These are phyloP conservation scores for Paramacrobiotus metropolitanus DNA, from an alignment of 1,140 invertebrate species.

Conservation along the genomic window DNA sequence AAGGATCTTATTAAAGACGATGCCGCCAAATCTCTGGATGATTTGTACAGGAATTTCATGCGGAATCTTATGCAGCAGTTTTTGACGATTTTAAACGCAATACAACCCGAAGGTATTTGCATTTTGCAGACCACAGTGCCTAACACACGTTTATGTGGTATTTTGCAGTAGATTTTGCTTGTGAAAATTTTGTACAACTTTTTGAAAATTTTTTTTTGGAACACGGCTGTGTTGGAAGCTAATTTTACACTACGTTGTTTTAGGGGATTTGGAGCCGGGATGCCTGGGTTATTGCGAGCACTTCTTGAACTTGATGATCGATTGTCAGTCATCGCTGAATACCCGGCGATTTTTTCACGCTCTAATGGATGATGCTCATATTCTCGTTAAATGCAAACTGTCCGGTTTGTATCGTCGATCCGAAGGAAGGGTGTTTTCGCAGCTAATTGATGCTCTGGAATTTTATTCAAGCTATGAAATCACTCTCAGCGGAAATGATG, in stretches of 20 bases:
- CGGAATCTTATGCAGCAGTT: slow-evolving; percentile 74
- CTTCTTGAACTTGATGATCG: slow-evolving; percentile 84
- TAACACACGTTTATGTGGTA: too few species aligned
- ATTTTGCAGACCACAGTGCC: too few species aligned
- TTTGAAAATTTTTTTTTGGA: too few species aligned
- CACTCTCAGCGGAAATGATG: slow-evolving; percentile 72
- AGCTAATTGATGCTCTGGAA: slow-evolving; percentile 81
- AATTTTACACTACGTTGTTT: too few species aligned
- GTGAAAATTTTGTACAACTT: too few species aligned
- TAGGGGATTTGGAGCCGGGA: slow-evolving; percentile 30
- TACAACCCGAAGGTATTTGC: slow-evolving; percentile 41
- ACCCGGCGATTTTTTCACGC: slow-evolving; percentile 90
- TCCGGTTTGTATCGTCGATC: slow-evolving; percentile 43
- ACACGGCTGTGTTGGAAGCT: too few species aligned
- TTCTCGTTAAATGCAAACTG: slow-evolving; percentile 67
- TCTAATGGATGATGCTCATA: slow-evolving; percentile 75
- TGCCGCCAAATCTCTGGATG: slow-evolving; percentile 39
- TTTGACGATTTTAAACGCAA: slow-evolving; percentile 48
- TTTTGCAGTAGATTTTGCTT: too few species aligned
- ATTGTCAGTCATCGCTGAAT: slow-evolving; percentile 75
- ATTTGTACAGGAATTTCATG: slow-evolving; percentile 70
- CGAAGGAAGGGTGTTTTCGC: slow-evolving; percentile 62
- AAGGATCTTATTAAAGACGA: slow-evolving; percentile 42
- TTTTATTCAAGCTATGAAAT: slow-evolving; percentile 96
- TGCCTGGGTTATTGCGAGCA: slow-evolving; percentile 69